phyloP scores from a whole-genome alignment of 1,140 invertebrate species.

The Spodoptera frugiperda region DNA sequence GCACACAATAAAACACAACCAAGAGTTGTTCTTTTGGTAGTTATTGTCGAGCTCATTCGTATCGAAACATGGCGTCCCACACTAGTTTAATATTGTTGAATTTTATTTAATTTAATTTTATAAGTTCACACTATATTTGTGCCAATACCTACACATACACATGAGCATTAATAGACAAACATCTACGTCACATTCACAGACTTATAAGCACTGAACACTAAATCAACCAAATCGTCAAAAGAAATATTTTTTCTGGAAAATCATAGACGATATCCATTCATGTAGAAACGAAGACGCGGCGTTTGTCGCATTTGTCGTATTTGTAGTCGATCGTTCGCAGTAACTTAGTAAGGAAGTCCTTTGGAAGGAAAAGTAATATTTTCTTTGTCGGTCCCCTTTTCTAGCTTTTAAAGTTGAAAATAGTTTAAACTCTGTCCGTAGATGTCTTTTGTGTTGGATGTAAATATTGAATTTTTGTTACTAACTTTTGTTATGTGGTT shows the following conservation, averaged over 20 bases:
- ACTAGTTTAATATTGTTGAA: too few relatives aligned
- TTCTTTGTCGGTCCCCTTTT: constrained; percentile 33
- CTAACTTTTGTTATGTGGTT: not conserved
- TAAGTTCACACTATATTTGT: too few relatives aligned
- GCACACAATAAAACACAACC: too few relatives aligned
- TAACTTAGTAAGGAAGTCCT: constrained; percentile 38
- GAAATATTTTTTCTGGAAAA: not conserved
- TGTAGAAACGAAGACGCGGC: not conserved
- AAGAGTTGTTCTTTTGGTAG: too few relatives aligned
- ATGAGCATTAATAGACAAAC: too few relatives aligned
- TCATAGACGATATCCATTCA: constrained; percentile 20
- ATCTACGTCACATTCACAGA: too few relatives aligned
- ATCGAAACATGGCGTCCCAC: too few relatives aligned
- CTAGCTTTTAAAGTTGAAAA: constrained; percentile 18
- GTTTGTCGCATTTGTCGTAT: constrained; percentile 44
- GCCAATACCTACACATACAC: too few relatives aligned
- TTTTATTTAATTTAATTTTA: too few relatives aligned
- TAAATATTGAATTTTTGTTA: constrained; percentile 20
- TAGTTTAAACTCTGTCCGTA: constrained; percentile 13
- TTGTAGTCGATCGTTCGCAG: constrained; percentile 17
- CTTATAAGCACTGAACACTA: too few relatives aligned
- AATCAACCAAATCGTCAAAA: too few relatives aligned
- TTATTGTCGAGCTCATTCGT: too few relatives aligned
- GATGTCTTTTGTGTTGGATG: not conserved
- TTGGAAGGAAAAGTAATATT: constrained; percentile 38